Conservation (phyloP, 2,888 invertebrate species). For the Dorcus hopei region DNA sequence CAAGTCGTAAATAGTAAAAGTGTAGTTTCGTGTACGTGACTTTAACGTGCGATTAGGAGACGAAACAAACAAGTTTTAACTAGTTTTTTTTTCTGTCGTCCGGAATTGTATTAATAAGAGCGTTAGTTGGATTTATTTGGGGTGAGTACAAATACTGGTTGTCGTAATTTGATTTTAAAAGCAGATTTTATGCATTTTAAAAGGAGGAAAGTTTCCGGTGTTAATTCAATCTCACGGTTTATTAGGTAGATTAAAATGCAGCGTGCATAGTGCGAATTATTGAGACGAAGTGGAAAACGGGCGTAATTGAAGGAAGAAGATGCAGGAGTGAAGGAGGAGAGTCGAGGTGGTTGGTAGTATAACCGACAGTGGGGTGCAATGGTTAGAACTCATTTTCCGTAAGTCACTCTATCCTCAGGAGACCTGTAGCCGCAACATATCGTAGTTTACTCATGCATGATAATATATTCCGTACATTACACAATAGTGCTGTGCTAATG, state of each 20-base stretch:
- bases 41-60: too few relatives aligned
- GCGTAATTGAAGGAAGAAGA: conserved; percentile 30
- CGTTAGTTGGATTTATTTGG: too few relatives aligned
- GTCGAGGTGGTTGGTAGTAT: conserved; percentile 25
- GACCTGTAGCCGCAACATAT: conserved; percentile 39
- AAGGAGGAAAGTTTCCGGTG: too few relatives aligned
- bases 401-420: conserved; percentile 38
- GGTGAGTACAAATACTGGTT: too few relatives aligned
- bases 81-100: too few relatives aligned
- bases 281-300: conserved; percentile 22
- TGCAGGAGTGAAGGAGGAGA: conserved; percentile 32
- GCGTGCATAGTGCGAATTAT: not conserved
- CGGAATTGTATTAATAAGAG: too few relatives aligned
- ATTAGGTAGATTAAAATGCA: conserved; percentile 6
- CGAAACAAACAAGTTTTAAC: too few relatives aligned
- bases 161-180: too few relatives aligned
- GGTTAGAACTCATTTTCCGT: conserved; percentile 40
- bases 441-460: conserved; percentile 40
- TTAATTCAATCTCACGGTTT: too few relatives aligned
- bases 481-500: conserved; percentile 36
- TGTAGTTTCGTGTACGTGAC: too few relatives aligned
- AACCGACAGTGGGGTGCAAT: conserved; percentile 31
- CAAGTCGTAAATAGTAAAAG: too few relatives aligned
- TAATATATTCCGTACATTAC: conserved; percentile 37
- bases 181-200: too few relatives aligned